Percentiles rank a stretch among this genome's conserved stretches.
Evolutionary conservation across 2,797 vertebrate genomes (phyloP).

Genomic region (Gymnothorax reevesii): DNA sequence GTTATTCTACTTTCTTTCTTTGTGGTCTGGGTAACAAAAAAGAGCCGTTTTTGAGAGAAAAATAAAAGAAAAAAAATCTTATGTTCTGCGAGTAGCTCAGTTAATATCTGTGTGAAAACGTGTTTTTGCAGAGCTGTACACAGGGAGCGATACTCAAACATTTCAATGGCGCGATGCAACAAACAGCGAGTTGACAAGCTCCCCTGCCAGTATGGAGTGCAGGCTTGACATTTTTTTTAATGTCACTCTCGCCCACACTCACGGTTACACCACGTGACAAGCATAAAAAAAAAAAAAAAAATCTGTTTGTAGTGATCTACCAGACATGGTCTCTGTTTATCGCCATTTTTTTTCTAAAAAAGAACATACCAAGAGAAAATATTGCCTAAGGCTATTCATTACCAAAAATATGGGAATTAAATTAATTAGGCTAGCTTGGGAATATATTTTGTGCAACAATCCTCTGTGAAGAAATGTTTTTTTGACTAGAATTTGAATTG

Average conservation of each 20-base stretch:
- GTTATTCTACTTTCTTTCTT: not conserved
- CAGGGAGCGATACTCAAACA: not conserved
- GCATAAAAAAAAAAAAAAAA: constrained; percentile 20
- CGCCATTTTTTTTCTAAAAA: not conserved
- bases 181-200: not conserved
- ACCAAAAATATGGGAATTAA: not conserved
- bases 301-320: constrained; percentile 4
- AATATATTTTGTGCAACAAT: not conserved
- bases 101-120: not conserved
- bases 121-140: not conserved
- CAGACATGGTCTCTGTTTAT: not conserved
- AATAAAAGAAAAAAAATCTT: not conserved
- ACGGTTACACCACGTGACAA: not conserved
- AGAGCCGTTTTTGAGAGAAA: not conserved
- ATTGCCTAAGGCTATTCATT: constrained; percentile 19
- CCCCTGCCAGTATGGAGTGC: not conserved
- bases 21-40: not conserved
- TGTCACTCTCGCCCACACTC: not conserved
- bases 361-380: not conserved
- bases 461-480: constrained; percentile 1
- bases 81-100: not conserved
- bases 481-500: not conserved
- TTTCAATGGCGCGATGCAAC: not conserved
- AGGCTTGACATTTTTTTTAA: not conserved
- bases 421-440: constrained; percentile 1